Evolutionary conservation across 2,888 invertebrate genomes (phyloP).

Genomic region (Norana najaformis): DNA sequence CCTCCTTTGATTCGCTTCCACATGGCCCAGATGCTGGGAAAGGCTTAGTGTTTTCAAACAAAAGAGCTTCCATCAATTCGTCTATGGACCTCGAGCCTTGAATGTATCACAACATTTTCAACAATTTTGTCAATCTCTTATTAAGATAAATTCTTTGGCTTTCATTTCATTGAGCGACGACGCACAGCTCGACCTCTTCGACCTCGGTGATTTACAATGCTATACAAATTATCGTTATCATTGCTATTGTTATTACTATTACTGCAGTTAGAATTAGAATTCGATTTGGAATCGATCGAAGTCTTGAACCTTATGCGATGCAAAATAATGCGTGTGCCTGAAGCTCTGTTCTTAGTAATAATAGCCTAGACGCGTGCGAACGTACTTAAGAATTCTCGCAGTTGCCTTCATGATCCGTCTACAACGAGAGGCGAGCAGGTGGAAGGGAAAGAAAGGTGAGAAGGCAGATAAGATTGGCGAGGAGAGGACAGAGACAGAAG

Average conservation of each 20-base stretch:
- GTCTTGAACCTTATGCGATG: neutral
- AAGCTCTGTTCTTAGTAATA: neutral
- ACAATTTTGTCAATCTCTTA: no score
- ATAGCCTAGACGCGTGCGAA: no score
- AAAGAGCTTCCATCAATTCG: neutral
- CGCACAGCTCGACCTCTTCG: neutral
- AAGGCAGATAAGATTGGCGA: no score
- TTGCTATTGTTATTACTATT: neutral
- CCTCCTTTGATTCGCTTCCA: neutral
- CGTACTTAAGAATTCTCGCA: no score
- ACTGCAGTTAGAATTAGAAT: neutral
- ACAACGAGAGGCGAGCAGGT: no score
- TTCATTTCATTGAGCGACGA: neutral
- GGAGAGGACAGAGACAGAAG: no score
- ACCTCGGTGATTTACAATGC: no score
- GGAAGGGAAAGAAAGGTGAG: no score
- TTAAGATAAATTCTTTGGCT: neutral
- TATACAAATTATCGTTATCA: neutral
- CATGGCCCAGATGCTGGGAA: neutral
- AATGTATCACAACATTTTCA: neutral
- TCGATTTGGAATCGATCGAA: neutral
- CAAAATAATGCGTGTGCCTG: neutral
- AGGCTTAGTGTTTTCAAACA: neutral
- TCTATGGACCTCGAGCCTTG: neutral
- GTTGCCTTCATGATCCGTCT: neutral